Evolutionary conservation across 2,888 invertebrate species (phyloP).

Genomic region (Orthosia gothica): DNA sequence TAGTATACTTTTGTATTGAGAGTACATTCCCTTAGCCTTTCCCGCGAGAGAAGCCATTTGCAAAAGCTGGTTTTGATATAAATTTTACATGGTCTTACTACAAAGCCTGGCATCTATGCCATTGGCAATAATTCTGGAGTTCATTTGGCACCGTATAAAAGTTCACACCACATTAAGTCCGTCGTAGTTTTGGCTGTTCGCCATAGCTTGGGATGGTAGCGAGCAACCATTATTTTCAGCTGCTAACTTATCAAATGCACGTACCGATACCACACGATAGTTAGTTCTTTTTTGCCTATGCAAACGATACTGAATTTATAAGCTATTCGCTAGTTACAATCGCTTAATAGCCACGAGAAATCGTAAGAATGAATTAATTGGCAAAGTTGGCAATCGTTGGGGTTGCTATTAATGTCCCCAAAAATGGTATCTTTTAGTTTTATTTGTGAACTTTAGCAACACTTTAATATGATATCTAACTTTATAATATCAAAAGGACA

Average conservation of each 20-base stretch:
- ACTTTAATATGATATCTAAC: slow-evolving; percentile 9
- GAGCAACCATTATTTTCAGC: slow-evolving; percentile 75
- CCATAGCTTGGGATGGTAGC: slow-evolving; percentile 75
- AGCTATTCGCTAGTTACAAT: too few species aligned
- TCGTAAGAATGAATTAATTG: slow-evolving; percentile 41
- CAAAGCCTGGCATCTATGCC: slow-evolving; percentile 62
- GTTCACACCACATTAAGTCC: slow-evolving; percentile 86
- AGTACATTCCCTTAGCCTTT: too few species aligned
- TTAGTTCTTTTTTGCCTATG: slow-evolving; percentile 52
- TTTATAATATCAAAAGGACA: neutral
- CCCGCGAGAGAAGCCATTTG: too few species aligned
- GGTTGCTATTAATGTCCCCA: neutral
- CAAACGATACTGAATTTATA: slow-evolving; percentile 62
- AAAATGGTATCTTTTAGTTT: slow-evolving; percentile 19
- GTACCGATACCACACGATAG: slow-evolving; percentile 34
- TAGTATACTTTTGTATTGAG: too few species aligned
- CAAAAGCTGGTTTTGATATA: neutral
- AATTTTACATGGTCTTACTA: slow-evolving; percentile 10
- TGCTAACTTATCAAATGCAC: slow-evolving; percentile 68
- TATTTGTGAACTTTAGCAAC: neutral
- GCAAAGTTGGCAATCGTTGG: slow-evolving; percentile 15
- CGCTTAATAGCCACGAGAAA: slow-evolving; percentile 9
- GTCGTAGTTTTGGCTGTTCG: slow-evolving; percentile 81
- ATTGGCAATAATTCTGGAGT: slow-evolving; percentile 78
- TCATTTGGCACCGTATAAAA: slow-evolving; percentile 85